Evolutionary conservation across 2,888 invertebrate genomes (phyloP).

Genomic region (Thymelicus sylvestris): DNA sequence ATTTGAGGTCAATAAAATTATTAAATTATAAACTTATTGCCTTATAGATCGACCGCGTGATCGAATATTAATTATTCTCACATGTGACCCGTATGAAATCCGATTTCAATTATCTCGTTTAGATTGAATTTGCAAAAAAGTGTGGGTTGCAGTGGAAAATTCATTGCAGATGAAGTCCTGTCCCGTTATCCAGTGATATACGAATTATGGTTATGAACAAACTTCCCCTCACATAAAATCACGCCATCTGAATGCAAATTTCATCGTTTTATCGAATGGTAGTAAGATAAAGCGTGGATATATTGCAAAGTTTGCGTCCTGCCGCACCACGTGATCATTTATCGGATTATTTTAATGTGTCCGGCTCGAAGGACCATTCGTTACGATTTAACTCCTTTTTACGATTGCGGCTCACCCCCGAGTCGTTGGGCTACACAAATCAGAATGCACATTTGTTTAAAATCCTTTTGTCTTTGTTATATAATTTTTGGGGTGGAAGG

Average conservation of each 20-base stretch:
- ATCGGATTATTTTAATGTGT: slow-evolving; percentile 37
- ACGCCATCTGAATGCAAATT: slow-evolving; percentile 23
- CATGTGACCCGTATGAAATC: background rate
- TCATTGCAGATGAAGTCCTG: background rate
- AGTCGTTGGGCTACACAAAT: slow-evolving; percentile 19
- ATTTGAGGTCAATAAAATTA: too few species aligned
- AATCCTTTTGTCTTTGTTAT: slow-evolving; percentile 21
- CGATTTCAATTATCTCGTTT: background rate
- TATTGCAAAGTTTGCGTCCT: slow-evolving; percentile 23
- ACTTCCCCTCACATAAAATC: slow-evolving; percentile 24
- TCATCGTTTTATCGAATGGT: slow-evolving; percentile 22
- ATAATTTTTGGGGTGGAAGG: slow-evolving; percentile 6
- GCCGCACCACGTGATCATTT: slow-evolving; percentile 25
- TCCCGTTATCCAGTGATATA: background rate
- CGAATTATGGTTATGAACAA: slow-evolving; percentile 5
- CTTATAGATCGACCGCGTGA: too few species aligned
- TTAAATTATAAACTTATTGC: too few species aligned
- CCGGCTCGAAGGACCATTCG: slow-evolving; percentile 32
- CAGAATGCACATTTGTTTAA: slow-evolving; percentile 10
- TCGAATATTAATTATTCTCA: too few species aligned
- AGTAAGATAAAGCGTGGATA: slow-evolving; percentile 31
- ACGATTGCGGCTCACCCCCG: slow-evolving; percentile 26
- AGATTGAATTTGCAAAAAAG: background rate
- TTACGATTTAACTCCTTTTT: slow-evolving; percentile 34
- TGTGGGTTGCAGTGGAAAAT: background rate